A percentile compares a stretch with the other conserved stretches of the same genome.
Conservation (phyloP, 2,888 invertebrate genomes). For the Anticlea derivata region DNA sequence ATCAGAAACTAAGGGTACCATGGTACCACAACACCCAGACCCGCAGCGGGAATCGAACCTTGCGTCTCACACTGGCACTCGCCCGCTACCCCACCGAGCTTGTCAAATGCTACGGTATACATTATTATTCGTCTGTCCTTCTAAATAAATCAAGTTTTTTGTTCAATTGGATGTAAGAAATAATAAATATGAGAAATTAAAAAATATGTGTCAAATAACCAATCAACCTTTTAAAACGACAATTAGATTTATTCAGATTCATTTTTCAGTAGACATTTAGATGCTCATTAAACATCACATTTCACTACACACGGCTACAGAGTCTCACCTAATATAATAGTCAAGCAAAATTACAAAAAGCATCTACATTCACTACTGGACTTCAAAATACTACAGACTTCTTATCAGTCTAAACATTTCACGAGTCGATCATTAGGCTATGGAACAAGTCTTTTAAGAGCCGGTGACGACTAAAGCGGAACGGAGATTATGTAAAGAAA, state of each 20-base stretch:
- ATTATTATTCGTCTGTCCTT: too few species aligned
- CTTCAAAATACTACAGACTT: conserved; percentile 20
- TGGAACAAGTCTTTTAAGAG: background rate
- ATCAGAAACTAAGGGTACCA: too few species aligned
- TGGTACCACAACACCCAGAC: too few species aligned
- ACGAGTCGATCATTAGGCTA: conserved; percentile 7
- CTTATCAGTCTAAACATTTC: conserved; percentile 23
- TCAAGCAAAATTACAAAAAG: conserved; percentile 8
- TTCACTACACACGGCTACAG: background rate
- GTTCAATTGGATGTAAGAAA: too few species aligned
- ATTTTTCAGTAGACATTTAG: conserved; percentile 15
- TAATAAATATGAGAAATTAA: too few species aligned
- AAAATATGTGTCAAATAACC: too few species aligned
- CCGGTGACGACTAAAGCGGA: background rate
- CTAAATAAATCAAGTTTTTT: too few species aligned
- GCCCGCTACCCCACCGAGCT: too few species aligned
- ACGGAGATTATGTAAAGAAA: background rate
- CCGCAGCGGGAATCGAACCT: too few species aligned
- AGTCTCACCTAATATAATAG: background rate
- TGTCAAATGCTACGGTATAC: too few species aligned
- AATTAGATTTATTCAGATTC: conserved; percentile 22
- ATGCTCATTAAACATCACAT: background rate
- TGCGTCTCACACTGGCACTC: too few species aligned
- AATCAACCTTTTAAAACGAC: conserved; percentile 4
- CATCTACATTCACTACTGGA: conserved; percentile 1